These are phyloP conservation scores for Psophia crepitans DNA, from an alignment of 2,113 vertebrate species.

Conservation along the genomic window DNA sequence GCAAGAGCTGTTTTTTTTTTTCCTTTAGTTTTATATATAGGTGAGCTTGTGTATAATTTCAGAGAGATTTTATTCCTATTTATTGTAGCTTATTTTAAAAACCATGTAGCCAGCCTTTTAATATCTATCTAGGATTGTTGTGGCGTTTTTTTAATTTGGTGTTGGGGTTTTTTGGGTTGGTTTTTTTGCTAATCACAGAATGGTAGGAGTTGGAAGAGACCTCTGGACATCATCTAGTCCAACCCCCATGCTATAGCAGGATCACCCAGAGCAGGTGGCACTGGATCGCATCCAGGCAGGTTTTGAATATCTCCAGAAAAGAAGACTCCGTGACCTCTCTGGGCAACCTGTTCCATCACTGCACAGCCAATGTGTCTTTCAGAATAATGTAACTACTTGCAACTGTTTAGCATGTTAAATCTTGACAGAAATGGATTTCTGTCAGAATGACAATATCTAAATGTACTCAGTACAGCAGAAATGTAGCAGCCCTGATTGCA, in stretches of 20 bases:
- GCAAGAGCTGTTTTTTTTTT: not conserved
- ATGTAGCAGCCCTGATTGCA: not conserved
- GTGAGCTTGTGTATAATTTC: not conserved
- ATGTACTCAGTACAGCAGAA: not conserved
- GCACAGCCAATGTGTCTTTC: not conserved
- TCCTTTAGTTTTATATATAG: not conserved
- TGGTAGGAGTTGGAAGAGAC: too few relatives aligned
- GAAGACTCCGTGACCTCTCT: too few relatives aligned
- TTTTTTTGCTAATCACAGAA: not conserved
- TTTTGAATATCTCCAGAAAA: too few relatives aligned
- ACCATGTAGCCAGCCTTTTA: not conserved
- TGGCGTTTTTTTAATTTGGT: not conserved
- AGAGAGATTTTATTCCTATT: not conserved
- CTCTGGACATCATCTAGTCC: too few relatives aligned
- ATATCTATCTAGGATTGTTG: not conserved
- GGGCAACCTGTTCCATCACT: too few relatives aligned
- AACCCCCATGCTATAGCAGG: too few relatives aligned
- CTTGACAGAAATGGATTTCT: not conserved
- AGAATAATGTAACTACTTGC: not conserved
- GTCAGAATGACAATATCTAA: not conserved
- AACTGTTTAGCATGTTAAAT: not conserved
- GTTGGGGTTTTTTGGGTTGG: not conserved
- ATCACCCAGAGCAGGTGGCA: too few relatives aligned
- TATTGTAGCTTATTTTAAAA: not conserved
- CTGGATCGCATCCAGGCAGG: too few relatives aligned